Evolutionary conservation across 2,888 invertebrate genomes (phyloP).

Genomic region (Pyrgus malvae): DNA sequence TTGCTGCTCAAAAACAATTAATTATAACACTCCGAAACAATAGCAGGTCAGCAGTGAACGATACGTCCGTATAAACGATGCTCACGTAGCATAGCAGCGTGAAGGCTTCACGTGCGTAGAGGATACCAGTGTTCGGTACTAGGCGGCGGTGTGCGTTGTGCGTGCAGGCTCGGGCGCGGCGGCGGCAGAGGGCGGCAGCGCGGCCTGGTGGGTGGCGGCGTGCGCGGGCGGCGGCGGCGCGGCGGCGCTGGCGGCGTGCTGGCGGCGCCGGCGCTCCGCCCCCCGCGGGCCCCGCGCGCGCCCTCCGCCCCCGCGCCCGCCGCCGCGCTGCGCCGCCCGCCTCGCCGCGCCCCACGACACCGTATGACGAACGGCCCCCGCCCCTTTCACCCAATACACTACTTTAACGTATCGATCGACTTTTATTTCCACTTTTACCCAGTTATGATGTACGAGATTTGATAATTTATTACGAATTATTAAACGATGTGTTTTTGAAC

Average conservation of each 20-base stretch:
- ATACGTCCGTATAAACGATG: not conserved
- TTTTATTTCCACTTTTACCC: slow-evolving; percentile 27
- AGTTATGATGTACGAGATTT: slow-evolving; percentile 1
- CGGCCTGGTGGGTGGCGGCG: slow-evolving; percentile 47
- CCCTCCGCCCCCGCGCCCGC: slow-evolving; percentile 68
- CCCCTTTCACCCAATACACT: slow-evolving; percentile 51
- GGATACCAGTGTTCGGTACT: too few species aligned
- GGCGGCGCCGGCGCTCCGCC: slow-evolving; percentile 55
- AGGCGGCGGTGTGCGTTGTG: slow-evolving; percentile 31
- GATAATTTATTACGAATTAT: slow-evolving; percentile 6
- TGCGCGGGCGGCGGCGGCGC: slow-evolving; percentile 43
- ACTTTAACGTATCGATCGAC: slow-evolving; percentile 54
- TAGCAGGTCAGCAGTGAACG: too few species aligned
- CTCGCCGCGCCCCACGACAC: slow-evolving; percentile 62
- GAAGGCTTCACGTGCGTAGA: not conserved
- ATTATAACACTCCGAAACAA: too few species aligned
- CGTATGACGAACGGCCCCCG: slow-evolving; percentile 57
- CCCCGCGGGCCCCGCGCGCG: slow-evolving; percentile 57
- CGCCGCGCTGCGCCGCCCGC: slow-evolving; percentile 68
- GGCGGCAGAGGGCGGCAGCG: slow-evolving; percentile 43
- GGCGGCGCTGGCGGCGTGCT: slow-evolving; percentile 50
- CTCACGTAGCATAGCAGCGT: not conserved
- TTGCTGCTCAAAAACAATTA: too few species aligned
- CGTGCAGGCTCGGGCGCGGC: slow-evolving; percentile 49
- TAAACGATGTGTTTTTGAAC: slow-evolving; percentile 5